A percentile compares a stretch with the other conserved stretches of the same genome.
Conservation (phyloP, 2,797 vertebrate species). For the Falco cherrug region DNA sequence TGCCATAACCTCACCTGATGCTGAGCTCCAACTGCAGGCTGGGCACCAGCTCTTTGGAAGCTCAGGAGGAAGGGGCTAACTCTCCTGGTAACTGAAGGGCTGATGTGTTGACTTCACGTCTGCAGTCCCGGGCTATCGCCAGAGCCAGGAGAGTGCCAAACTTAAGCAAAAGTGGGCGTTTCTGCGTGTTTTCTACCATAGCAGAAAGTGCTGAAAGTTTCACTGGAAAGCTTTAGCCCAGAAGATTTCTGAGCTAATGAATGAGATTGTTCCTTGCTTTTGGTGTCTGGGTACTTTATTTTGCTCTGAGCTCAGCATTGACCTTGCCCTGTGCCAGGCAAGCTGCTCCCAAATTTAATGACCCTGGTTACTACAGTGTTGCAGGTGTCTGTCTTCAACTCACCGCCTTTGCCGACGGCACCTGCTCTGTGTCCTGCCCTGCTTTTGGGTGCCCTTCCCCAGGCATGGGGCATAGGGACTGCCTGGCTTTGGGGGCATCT, state of each 20-base stretch:
- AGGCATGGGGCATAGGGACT: rapidly evolving
- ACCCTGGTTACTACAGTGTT: background rate
- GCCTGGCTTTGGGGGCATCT: background rate
- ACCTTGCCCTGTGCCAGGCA: background rate
- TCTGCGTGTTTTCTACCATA: background rate
- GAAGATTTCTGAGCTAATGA: background rate
- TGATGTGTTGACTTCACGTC: background rate
- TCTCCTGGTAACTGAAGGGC: background rate
- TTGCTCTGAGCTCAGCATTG: background rate
- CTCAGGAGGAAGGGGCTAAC: background rate
- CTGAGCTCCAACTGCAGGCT: background rate
- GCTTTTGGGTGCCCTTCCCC: background rate
- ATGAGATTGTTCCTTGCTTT: background rate
- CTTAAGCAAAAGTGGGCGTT: background rate
- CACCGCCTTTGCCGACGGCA: rapidly evolving
- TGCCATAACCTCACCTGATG: background rate
- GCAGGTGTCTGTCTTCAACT: background rate
- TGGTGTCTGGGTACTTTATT: background rate
- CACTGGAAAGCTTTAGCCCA: background rate
- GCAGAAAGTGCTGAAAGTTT: background rate
- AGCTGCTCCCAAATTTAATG: background rate
- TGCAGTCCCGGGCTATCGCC: background rate
- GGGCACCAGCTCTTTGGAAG: background rate
- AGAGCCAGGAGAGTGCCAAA: background rate
- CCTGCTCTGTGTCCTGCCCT: background rate